phyloP scores from a whole-genome alignment of 2,797 vertebrate genomes.

The Acomys russatus region DNA sequence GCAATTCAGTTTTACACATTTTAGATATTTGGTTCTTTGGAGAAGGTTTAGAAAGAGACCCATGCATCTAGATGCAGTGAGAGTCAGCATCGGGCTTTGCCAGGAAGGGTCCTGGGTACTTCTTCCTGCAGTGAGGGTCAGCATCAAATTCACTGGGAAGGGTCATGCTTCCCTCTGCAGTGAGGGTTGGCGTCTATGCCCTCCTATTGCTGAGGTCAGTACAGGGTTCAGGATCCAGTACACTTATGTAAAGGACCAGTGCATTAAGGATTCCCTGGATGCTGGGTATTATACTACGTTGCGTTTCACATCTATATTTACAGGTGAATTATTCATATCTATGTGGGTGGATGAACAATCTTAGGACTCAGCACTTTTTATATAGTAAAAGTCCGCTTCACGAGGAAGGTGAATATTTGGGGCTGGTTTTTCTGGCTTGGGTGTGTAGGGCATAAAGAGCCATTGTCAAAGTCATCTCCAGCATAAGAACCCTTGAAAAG shows the following conservation, averaged over 20 bases:
- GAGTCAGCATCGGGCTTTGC: neutral
- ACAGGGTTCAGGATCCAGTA: too few relatives aligned
- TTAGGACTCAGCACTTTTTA: slow-evolving; percentile 68
- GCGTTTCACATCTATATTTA: slow-evolving; percentile 72
- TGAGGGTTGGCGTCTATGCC: too few relatives aligned
- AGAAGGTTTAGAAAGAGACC: slow-evolving; percentile 28
- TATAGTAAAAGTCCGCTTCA: slow-evolving; percentile 47
- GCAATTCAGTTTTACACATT: slow-evolving; percentile 14
- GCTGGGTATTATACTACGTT: slow-evolving; percentile 20
- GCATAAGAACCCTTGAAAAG: neutral
- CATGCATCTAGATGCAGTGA: neutral
- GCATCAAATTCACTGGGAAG: neutral
- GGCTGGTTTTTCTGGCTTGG: neutral
- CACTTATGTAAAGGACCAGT: slow-evolving; percentile 45
- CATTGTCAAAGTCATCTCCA: too few relatives aligned
- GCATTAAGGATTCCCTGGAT: slow-evolving; percentile 22
- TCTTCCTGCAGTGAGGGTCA: neutral
- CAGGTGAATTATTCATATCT: slow-evolving; percentile 66
- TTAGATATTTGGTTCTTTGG: neutral
- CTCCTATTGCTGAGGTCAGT: neutral
- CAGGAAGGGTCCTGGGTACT: neutral
- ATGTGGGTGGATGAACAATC: neutral
- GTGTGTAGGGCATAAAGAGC: too few relatives aligned
- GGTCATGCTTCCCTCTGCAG: rapidly evolving
- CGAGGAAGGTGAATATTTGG: neutral